Percentiles rank a stretch among this genome's conserved stretches.
Evolutionary conservation across 2,888 invertebrate genomes (phyloP).

Genomic region (Creontiades dilutus): DNA sequence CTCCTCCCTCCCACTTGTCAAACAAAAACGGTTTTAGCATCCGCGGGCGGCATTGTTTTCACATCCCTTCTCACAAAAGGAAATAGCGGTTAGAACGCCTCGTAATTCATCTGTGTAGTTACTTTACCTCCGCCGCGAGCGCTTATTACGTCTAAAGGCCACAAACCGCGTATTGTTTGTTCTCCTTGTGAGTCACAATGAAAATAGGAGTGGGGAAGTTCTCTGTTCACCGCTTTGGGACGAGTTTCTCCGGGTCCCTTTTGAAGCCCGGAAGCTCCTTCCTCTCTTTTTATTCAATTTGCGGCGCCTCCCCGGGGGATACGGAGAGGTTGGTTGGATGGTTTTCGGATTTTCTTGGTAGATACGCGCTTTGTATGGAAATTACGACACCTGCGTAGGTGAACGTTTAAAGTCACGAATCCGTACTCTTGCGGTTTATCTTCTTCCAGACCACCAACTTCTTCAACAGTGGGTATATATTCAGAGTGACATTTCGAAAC

Average conservation of each 20-base stretch:
- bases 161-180: constrained; percentile 39
- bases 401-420: too few species aligned
- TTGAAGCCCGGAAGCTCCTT: not conserved
- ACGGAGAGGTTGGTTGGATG: not conserved
- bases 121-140: constrained; percentile 36
- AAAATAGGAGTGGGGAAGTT: constrained; percentile 31
- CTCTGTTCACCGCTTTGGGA: not conserved
- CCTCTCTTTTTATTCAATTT: constrained; percentile 32
- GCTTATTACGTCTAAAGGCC: constrained; percentile 42
- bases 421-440: too few species aligned
- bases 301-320: not conserved
- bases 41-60: constrained; percentile 25
- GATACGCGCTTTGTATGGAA: not conserved
- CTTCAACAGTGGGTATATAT: too few species aligned
- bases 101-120: constrained; percentile 42
- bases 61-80: constrained; percentile 4
- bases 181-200: constrained; percentile 39
- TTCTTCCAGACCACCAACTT: too few species aligned
- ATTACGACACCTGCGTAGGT: not conserved
- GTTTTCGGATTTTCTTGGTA: not conserved
- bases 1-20: constrained; percentile 14
- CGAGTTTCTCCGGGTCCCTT: not conserved
- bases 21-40: constrained; percentile 31
- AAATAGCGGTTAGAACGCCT: not conserved
- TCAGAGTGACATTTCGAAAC: too few species aligned